Base-by-base conservation (phyloP, 1,140 invertebrate species). In the Caenorhabditis inopinata region DNA sequence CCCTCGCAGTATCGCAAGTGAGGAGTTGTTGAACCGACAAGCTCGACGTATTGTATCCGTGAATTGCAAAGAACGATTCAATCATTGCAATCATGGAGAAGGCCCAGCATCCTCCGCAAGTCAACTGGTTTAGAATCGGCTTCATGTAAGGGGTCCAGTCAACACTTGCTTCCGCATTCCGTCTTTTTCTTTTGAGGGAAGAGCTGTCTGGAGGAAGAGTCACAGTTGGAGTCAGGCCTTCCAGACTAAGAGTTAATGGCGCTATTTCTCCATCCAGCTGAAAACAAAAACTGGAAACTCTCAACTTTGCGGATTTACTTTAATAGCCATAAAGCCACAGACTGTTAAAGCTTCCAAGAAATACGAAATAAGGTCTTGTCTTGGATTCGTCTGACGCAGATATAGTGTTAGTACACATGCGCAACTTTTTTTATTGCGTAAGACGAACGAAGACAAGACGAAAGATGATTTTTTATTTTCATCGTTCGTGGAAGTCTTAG, bases 1-100 rank as follows among this genome's bases (percentile, higher is more conserved):
- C 58, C 25, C 25, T 45, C 1, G 42, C 16, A 25, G 38, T 74
- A 23, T 79, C 78, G 51, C 78, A 79, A 42, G 35, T 58, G 23
- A 79, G 48, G n/a, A 79, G 68, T 27, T 79, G 78, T 53, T 79
- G 78, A 35, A 79, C 78, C n/a, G 78, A 79, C n/a, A 79, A 29
- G 12, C 51, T 49, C 2, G 51, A 42, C 23, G 47, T 21, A 16
- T 62, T 38, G 29, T 49, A 27, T 49, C 76, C 68, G 12, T 46
- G 16, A 21, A 79, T 79, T 29, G 62, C 9, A 35, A 79, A 42
- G 42, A 12, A 68, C n/a, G 51, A 51, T 29, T 79, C 78, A 21
- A 79, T 16, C 58, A 79, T 74, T 25, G 62, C 62, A 29, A 62
- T 74, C 78, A 79, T 79, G 29, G 78, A 58, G 27, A 79, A 79